A percentile compares a stretch with the other conserved stretches of the same genome.
phyloP scores from a whole-genome alignment of 2,888 invertebrate species.

The Pyrrhia umbra region DNA sequence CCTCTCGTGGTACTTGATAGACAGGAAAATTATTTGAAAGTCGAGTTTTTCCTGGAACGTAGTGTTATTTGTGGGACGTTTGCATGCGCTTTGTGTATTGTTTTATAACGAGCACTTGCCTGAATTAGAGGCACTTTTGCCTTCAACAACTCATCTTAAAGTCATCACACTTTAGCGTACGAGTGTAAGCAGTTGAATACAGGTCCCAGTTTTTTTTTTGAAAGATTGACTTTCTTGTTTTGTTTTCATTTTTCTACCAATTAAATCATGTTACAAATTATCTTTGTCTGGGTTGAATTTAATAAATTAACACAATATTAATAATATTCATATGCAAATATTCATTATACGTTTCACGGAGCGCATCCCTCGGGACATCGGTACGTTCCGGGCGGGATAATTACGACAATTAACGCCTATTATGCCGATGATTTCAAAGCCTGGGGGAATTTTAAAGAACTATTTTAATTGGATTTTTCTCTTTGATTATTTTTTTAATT shows the following conservation, averaged over 20 bases:
- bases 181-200: too few relatives aligned
- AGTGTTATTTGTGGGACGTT: conserved; percentile 25
- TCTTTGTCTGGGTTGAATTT: not conserved
- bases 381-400: conserved; percentile 54
- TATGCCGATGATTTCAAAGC: conserved; percentile 43
- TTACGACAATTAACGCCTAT: conserved; percentile 57
- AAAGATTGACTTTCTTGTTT: too few relatives aligned
- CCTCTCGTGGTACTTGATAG: conserved; percentile 60
- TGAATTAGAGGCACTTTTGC: conserved; percentile 7
- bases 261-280: too few relatives aligned
- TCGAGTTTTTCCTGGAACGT: conserved; percentile 45
- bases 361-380: conserved; percentile 50
- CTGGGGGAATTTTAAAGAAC: conserved; percentile 30
- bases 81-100: conserved; percentile 30
- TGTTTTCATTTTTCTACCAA: too few relatives aligned
- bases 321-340: conserved; percentile 57
- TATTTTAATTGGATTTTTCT: conserved; percentile 36
- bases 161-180: too few relatives aligned
- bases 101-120: conserved; percentile 19
- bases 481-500: not conserved
- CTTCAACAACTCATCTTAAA: too few relatives aligned
- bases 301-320: conserved; percentile 39
- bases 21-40: conserved; percentile 58
- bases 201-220: too few relatives aligned
- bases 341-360: conserved; percentile 44